Percentiles rank a stretch among this genome's conserved stretches.
Conservation (phyloP, 2,113 vertebrate species). For the Nothoprocta perdicaria region DNA sequence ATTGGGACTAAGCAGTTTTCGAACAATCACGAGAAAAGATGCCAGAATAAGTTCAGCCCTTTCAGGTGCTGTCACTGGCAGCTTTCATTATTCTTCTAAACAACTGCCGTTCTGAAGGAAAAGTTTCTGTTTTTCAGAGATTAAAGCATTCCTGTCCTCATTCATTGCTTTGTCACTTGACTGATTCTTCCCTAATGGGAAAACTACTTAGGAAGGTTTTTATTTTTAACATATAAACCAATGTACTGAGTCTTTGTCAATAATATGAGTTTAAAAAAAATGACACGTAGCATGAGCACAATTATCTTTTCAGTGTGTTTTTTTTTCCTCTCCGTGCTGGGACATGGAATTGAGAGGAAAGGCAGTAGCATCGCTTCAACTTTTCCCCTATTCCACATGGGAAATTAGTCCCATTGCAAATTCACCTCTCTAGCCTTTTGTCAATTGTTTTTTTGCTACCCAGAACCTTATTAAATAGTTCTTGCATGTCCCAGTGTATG, state of each 20-base stretch:
- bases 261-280: slow-evolving; percentile 2
- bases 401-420: slow-evolving; percentile 7
- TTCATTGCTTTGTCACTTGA: slow-evolving; percentile 52
- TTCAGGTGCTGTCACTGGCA: slow-evolving; percentile 61
- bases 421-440: background rate
- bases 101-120: slow-evolving; percentile 53
- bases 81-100: slow-evolving; percentile 66
- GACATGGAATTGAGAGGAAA: background rate
- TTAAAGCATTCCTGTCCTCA: slow-evolving; percentile 63
- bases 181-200: slow-evolving; percentile 64
- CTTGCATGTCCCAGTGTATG: background rate
- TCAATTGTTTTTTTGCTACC: slow-evolving; percentile 20
- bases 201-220: slow-evolving; percentile 43
- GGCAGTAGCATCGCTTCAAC: background rate
- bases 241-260: background rate
- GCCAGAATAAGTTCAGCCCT: slow-evolving; percentile 57
- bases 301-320: background rate
- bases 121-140: slow-evolving; percentile 58
- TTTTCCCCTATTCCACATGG: background rate
- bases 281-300: background rate
- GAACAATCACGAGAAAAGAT: slow-evolving; percentile 33
- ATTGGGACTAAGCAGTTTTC: slow-evolving; percentile 31
- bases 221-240: slow-evolving; percentile 35
- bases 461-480: background rate
- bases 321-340: background rate